These are phyloP conservation scores for Myotis planiceps DNA, from an alignment of 2,797 vertebrate genomes.

Conservation along the genomic window DNA sequence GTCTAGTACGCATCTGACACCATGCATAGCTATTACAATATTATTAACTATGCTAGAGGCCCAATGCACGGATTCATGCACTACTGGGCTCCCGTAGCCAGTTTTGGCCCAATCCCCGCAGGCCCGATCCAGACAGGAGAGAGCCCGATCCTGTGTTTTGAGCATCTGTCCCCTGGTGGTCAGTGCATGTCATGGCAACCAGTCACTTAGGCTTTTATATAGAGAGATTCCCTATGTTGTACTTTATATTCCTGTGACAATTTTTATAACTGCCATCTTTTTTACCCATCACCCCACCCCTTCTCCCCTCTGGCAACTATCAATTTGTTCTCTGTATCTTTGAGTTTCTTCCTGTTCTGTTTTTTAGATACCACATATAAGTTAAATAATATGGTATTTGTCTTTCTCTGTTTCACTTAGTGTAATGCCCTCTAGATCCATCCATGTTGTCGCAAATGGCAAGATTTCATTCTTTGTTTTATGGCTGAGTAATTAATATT, in stretches of 20 bases:
- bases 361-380: not conserved
- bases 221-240: not conserved
- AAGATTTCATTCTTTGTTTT: not conserved
- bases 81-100: no score
- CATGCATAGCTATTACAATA: not conserved
- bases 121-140: no score
- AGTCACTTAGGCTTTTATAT: no score
- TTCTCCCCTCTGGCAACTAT: not conserved
- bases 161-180: no score
- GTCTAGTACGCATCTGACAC: not conserved
- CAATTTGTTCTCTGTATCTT: not conserved
- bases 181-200: no score
- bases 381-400: not conserved
- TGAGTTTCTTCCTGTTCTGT: not conserved
- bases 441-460: not conserved
- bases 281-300: not conserved
- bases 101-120: no score
- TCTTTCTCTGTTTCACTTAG: not conserved
- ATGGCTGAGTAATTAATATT: not conserved
- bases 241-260: not conserved
- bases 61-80: no score
- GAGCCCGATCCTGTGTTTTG: no score
- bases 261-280: not conserved
- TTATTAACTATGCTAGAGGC: not conserved
- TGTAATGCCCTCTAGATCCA: not conserved